A percentile compares a stretch with the other conserved stretches of the same genome.
Evolutionary conservation across 2,113 vertebrate species (phyloP).

Genomic region (Gallinago media): DNA sequence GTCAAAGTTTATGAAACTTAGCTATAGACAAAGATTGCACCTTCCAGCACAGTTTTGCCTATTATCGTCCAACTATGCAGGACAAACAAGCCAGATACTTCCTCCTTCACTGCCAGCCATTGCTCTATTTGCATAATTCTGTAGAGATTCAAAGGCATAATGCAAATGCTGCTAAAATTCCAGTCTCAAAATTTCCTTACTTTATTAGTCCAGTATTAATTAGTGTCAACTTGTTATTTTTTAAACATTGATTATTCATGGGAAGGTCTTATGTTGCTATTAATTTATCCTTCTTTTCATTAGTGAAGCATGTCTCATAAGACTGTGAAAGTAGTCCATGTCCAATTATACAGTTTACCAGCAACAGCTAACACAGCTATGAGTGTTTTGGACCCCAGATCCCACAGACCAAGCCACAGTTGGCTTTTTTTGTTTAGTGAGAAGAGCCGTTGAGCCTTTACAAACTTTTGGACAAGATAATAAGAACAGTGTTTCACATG

Average conservation of each 20-base stretch:
- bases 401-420: background rate
- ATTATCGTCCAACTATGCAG: background rate
- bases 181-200: background rate
- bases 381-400: background rate
- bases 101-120: background rate
- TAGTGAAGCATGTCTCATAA: background rate
- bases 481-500: background rate
- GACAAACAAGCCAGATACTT: background rate
- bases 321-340: background rate
- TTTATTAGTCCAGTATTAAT: background rate
- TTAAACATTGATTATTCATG: background rate
- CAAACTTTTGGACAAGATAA: background rate
- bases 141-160: background rate
- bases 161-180: background rate
- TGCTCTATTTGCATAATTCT: background rate
- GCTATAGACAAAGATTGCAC: background rate
- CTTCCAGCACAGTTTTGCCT: background rate
- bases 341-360: background rate
- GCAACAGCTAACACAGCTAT: accelerated
- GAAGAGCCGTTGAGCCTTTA: background rate
- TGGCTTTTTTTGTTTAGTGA: background rate
- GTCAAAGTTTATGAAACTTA: background rate
- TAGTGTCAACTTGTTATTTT: background rate
- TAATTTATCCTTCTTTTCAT: background rate
- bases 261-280: background rate